A percentile compares a stretch with the other conserved stretches of the same genome.
Evolutionary conservation across 1,140 invertebrate genomes (phyloP).

Genomic region (Aricia agestis): DNA sequence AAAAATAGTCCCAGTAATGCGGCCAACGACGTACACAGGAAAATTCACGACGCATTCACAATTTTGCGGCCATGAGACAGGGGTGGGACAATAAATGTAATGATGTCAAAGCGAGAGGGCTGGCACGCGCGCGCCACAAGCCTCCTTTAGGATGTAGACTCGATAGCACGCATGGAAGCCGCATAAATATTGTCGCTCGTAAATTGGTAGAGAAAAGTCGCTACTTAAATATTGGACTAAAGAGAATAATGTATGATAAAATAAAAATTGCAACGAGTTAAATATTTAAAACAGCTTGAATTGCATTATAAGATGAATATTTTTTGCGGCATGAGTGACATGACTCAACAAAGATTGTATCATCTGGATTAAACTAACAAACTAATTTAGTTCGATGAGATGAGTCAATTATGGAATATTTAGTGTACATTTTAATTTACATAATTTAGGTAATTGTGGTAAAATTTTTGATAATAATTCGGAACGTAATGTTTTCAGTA

Average conservation of each 20-base stretch:
- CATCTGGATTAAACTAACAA: not conserved
- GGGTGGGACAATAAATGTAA: constrained; percentile 61
- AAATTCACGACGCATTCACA: constrained; percentile 35
- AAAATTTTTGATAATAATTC: not conserved
- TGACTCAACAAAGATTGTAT: not conserved
- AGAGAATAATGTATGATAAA: no score
- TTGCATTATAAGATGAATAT: not conserved
- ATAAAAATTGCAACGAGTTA: no score
- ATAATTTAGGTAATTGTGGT: not conserved
- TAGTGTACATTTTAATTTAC: not conserved
- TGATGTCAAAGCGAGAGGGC: constrained; percentile 59
- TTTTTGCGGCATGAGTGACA: not conserved
- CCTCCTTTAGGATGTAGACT: constrained; percentile 9
- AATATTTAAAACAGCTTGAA: not conserved
- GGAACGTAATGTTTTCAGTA: not conserved
- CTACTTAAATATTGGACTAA: no score
- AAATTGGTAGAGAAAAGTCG: not conserved
- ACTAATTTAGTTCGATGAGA: not conserved
- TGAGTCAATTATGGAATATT: not conserved
- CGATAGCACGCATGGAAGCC: not conserved
- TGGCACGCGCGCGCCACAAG: constrained; percentile 36
- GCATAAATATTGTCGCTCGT: not conserved
- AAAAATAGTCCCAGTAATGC: constrained; percentile 21
- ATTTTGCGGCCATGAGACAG: constrained; percentile 42
- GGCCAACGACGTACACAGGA: constrained; percentile 36